Percentiles rank a stretch among this genome's conserved stretches.
phyloP scores from a whole-genome alignment of 2,888 invertebrate genomes.

The Leucophenga montana region DNA sequence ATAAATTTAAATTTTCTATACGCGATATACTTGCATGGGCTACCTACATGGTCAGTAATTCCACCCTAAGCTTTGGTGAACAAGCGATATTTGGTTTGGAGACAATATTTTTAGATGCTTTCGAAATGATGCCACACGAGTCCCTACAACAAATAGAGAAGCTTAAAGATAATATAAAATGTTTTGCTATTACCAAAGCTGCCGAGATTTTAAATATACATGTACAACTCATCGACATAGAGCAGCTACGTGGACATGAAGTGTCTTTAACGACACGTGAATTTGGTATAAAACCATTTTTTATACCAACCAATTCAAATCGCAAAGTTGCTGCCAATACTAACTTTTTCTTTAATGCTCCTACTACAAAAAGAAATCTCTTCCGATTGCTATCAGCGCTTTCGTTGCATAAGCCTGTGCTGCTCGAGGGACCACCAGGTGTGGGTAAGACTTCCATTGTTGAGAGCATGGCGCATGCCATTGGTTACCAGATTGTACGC shows the following conservation, averaged over 20 bases:
- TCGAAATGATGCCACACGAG: conserved; percentile 86
- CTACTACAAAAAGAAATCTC: conserved; percentile 87
- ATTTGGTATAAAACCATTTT: conserved; percentile 88
- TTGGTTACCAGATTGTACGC: conserved; percentile 88
- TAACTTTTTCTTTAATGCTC: conserved; percentile 83
- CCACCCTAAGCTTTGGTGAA: conserved; percentile 72
- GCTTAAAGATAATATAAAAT: conserved; percentile 71
- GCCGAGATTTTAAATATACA: conserved; percentile 72
- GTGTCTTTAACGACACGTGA: conserved; percentile 50
- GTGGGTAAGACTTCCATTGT: conserved; percentile 98
- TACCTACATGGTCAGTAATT: conserved; percentile 81
- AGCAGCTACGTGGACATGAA: conserved; percentile 68
- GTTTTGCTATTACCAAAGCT: conserved; percentile 77
- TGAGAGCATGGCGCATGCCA: conserved; percentile 87
- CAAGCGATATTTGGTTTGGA: conserved; percentile 93
- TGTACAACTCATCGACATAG: conserved; percentile 68
- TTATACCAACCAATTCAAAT: conserved; percentile 69
- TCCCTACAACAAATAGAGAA: conserved; percentile 74
- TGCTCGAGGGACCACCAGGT: conserved; percentile 97
- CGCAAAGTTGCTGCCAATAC: conserved; percentile 43
- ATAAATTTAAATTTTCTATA: conserved; percentile 88
- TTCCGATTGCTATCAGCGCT: conserved; percentile 89
- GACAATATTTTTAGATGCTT: conserved; percentile 91
- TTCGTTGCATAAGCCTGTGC: conserved; percentile 91
- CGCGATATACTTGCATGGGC: conserved; percentile 95